A percentile compares a stretch with the other conserved stretches of the same genome.
These are phyloP conservation scores for Cylas formicarius DNA, from an alignment of 1,140 invertebrate species.

Conservation along the genomic window DNA sequence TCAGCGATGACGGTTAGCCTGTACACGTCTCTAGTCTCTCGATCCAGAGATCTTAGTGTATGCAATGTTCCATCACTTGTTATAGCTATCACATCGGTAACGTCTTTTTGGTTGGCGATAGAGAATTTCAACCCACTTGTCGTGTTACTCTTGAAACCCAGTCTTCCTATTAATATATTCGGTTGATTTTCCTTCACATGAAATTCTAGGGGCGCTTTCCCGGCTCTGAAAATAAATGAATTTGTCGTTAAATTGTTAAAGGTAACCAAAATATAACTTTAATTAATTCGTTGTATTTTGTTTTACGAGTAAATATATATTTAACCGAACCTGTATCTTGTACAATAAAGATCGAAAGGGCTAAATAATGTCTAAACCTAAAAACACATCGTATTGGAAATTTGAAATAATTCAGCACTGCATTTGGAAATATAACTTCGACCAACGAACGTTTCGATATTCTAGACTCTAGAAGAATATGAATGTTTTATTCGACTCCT, in stretches of 20 bases:
- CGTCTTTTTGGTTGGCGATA: slow-evolving; percentile 72
- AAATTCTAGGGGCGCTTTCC: slow-evolving; percentile 60
- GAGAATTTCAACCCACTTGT: slow-evolving; percentile 54
- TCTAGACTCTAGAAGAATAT: too few species aligned
- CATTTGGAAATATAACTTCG: too few species aligned
- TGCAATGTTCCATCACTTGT: slow-evolving; percentile 70
- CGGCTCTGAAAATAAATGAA: slow-evolving; percentile 46
- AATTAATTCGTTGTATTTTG: neutral
- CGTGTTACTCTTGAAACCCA: slow-evolving; percentile 55
- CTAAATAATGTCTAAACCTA: too few species aligned
- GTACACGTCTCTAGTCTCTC: slow-evolving; percentile 66
- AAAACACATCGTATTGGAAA: too few species aligned
- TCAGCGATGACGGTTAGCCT: slow-evolving; percentile 74
- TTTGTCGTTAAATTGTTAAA: neutral
- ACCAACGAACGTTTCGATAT: too few species aligned
- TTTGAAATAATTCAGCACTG: too few species aligned
- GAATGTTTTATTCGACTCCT: too few species aligned
- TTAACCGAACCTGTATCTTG: too few species aligned
- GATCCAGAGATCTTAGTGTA: slow-evolving; percentile 65
- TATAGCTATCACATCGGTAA: slow-evolving; percentile 66
- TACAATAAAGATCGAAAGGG: too few species aligned
- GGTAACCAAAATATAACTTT: neutral
- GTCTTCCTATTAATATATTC: slow-evolving; percentile 66
- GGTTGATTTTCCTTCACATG: slow-evolving; percentile 70
- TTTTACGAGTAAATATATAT: slow-evolving; percentile 3